phyloP scores from a whole-genome alignment of 1,140 invertebrate species.

The Bombus ignitus region DNA sequence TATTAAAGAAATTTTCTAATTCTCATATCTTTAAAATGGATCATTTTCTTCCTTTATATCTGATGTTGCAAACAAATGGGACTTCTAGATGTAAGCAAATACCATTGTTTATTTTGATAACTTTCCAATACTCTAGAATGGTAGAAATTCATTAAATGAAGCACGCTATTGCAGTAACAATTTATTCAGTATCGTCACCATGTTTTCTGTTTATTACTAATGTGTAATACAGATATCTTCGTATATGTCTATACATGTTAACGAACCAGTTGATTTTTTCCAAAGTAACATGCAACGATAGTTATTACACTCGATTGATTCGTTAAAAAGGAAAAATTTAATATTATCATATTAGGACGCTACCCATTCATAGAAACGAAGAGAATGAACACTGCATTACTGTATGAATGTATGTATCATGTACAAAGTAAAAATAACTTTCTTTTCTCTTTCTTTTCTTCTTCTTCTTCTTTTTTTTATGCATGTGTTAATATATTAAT shows the following conservation, averaged over 20 bases:
- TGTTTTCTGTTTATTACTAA: neutral
- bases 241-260: neutral
- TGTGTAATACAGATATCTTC: neutral
- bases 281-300: neutral
- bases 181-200: neutral
- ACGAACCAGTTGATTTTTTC: neutral
- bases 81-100: neutral
- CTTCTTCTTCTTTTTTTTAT: constrained; percentile 17
- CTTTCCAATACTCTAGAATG: neutral
- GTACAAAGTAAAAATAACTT: constrained; percentile 73
- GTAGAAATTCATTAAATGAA: neutral
- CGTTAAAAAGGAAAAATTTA: constrained; percentile 17
- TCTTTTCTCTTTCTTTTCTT: constrained; percentile 30
- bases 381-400: constrained; percentile 29
- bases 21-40: constrained; percentile 21
- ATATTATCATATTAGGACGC: constrained; percentile 8
- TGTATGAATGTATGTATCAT: constrained; percentile 77
- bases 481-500: constrained; percentile 33
- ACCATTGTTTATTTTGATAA: neutral
- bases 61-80: neutral
- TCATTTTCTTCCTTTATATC: neutral
- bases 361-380: neutral
- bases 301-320: neutral
- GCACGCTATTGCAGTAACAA: neutral
- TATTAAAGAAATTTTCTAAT: constrained; percentile 25